A percentile compares a stretch with the other conserved stretches of the same genome.
Conservation (phyloP, 2,888 invertebrate genomes). For the Mesorhabditis spiculigera region DNA sequence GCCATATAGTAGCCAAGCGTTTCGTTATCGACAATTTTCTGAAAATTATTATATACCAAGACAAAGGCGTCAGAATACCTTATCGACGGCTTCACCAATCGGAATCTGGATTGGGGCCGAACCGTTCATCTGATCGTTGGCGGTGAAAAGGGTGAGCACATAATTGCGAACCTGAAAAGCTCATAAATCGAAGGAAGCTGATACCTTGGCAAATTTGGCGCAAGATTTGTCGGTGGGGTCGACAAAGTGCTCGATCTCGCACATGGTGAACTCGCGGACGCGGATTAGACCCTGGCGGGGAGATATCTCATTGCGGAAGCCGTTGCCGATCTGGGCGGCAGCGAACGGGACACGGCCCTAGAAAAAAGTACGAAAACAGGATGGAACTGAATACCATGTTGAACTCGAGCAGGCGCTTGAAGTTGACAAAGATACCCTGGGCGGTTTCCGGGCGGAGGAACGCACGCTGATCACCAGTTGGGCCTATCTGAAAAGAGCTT, state of each 20-base stretch:
- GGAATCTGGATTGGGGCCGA: slow-evolving; percentile 74
- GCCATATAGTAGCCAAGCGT: slow-evolving; percentile 97
- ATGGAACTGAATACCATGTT: slow-evolving; percentile 72
- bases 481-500: slow-evolving; percentile 58
- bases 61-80: slow-evolving; percentile 59
- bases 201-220: slow-evolving; percentile 78
- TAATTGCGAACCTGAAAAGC: slow-evolving; percentile 66
- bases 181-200: slow-evolving; percentile 4
- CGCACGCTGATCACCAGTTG: slow-evolving; percentile 22
- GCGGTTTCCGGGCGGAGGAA: slow-evolving; percentile 97
- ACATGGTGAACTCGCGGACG: slow-evolving; percentile 85
- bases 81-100: slow-evolving; percentile 83
- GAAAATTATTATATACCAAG: slow-evolving; percentile 12
- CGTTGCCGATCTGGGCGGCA: slow-evolving; percentile 95
- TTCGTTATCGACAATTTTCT: slow-evolving; percentile 85
- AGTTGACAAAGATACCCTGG: slow-evolving; percentile 99
- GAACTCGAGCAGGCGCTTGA: slow-evolving; percentile 91
- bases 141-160: slow-evolving; percentile 81
- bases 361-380: slow-evolving; percentile 11
- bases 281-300: slow-evolving; percentile 69
- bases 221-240: slow-evolving; percentile 83
- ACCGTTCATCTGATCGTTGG: slow-evolving; percentile 95
- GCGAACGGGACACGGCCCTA: slow-evolving; percentile 75
- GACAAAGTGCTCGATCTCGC: slow-evolving; percentile 97
- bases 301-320: slow-evolving; percentile 98